Percentiles rank a stretch among this genome's conserved stretches.
Evolutionary conservation across 1,140 invertebrate genomes (phyloP).

Genomic region (Bicyclus anynana): DNA sequence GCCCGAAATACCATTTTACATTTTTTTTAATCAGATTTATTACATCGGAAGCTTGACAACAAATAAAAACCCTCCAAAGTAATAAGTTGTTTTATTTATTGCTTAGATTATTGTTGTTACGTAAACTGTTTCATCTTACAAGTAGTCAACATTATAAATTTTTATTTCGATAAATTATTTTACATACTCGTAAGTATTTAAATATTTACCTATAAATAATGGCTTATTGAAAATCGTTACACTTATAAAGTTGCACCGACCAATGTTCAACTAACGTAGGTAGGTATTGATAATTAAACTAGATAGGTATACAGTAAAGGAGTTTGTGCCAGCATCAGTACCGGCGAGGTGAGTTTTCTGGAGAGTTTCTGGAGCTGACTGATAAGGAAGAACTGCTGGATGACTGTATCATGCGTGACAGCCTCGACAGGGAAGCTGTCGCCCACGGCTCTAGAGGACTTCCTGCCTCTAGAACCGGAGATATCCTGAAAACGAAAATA

Average conservation of each 20-base stretch:
- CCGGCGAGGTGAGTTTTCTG: constrained; percentile 17
- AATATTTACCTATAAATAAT: no score
- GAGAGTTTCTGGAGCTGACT: constrained; percentile 13
- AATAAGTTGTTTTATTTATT: constrained; percentile 14
- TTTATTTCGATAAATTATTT: background rate
- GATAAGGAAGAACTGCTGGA: constrained; percentile 39
- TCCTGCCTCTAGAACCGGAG: constrained; percentile 45
- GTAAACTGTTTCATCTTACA: background rate
- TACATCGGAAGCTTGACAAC: background rate
- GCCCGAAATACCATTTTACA: background rate
- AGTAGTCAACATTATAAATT: background rate
- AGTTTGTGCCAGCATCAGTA: background rate
- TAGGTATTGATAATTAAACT: no score
- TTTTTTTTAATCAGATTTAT: background rate
- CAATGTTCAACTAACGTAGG: no score
- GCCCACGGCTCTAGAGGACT: constrained; percentile 66
- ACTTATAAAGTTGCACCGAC: no score
- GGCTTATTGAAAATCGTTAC: no score
- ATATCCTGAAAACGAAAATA: constrained; percentile 40
- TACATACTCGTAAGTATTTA: no score
- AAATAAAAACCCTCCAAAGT: constrained; percentile 5
- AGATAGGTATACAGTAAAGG: no score
- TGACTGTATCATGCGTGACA: constrained; percentile 55
- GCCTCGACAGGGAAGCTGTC: constrained; percentile 51
- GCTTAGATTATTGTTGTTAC: background rate